These are phyloP conservation scores for Lacerta bilineata DNA, from an alignment of 2,797 vertebrate genomes.

Conservation along the genomic window DNA sequence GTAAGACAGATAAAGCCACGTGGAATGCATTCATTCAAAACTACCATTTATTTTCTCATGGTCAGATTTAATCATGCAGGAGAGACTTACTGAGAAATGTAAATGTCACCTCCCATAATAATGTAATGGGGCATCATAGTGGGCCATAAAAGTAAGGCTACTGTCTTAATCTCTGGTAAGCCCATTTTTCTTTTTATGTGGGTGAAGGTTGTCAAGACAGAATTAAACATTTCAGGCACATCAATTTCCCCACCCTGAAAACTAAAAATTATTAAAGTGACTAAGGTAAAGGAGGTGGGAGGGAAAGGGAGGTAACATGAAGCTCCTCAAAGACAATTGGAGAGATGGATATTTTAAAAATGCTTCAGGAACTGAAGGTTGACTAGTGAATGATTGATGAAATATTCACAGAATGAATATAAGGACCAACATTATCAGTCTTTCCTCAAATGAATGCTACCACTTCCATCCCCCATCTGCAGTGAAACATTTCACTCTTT, in stretches of 20 bases:
- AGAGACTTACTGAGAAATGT: no score
- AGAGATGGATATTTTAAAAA: constrained; percentile 28
- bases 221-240: constrained; percentile 17
- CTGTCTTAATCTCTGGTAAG: constrained; percentile 22
- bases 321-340: constrained; percentile 23
- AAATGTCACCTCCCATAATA: no score
- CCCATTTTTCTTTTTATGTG: neutral
- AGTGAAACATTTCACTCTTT: constrained; percentile 3
- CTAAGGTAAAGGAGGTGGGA: neutral
- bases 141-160: constrained; percentile 33
- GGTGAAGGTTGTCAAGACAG: constrained; percentile 5
- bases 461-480: neutral
- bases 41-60: no score
- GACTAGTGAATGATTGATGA: constrained; percentile 17
- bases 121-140: no score
- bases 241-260: neutral
- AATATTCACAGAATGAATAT: constrained; percentile 35
- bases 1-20: no score
- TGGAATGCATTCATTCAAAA: no score
- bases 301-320: constrained; percentile 10
- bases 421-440: constrained; percentile 5
- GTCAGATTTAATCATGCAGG: no score
- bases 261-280: neutral
- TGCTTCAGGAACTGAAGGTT: neutral
- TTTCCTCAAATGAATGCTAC: constrained; percentile 6